These are phyloP conservation scores for Pelusios castaneus DNA, from an alignment of 2,113 vertebrate genomes.

Conservation along the genomic window DNA sequence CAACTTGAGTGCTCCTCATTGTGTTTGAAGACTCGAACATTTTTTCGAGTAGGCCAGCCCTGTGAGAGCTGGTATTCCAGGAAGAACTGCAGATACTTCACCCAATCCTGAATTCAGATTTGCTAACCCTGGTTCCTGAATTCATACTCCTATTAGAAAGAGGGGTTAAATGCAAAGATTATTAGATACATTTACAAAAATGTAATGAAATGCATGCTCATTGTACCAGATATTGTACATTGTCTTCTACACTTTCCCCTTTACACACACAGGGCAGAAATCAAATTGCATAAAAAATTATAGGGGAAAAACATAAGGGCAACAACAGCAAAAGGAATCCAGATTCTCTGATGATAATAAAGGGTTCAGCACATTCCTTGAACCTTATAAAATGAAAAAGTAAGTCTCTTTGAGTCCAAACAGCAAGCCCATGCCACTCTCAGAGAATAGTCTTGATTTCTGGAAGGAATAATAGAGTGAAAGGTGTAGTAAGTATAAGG, in stretches of 20 bases:
- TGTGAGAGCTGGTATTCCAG: not conserved
- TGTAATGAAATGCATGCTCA: not conserved
- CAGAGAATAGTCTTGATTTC: not conserved
- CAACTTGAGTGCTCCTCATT: not conserved
- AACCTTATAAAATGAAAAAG: rapidly evolving
- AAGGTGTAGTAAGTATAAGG: not conserved
- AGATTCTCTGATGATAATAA: rapidly evolving
- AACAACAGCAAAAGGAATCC: not conserved
- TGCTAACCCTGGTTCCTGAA: not conserved
- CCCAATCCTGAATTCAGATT: not conserved
- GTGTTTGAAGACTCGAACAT: not conserved
- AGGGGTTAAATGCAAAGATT: not conserved
- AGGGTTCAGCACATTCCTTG: rapidly evolving
- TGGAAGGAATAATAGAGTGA: not conserved
- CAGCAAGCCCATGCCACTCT: rapidly evolving
- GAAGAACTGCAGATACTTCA: not conserved
- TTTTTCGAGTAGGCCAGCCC: not conserved
- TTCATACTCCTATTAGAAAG: not conserved
- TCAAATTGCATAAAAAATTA: not conserved
- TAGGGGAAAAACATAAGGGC: not conserved
- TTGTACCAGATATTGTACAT: rapidly evolving
- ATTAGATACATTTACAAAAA: not conserved
- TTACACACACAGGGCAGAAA: rapidly evolving
- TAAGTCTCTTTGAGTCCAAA: not conserved
- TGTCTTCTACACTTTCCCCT: not conserved